Evolutionary conservation across 2,888 invertebrate species (phyloP), one percentile per base, ranked within the genome.

Genomic region (Coleophora deauratella): DNA sequence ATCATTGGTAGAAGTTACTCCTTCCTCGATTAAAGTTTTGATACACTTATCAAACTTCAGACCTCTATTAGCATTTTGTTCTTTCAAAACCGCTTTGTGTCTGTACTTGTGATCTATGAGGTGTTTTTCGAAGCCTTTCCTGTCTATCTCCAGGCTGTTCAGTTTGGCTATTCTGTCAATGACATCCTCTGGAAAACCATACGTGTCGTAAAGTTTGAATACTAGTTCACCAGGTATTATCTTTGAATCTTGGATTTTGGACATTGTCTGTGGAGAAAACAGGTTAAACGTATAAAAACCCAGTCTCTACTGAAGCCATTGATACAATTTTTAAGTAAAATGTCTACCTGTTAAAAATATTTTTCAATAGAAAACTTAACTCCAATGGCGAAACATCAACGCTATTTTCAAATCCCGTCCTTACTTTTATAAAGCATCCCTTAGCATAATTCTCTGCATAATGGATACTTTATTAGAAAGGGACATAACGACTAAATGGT

Each of bases 131-230:
- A 93, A 92, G 4, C 77, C 86, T 27, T 76, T 61, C 38, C 81
- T 72, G 70, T 94, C 90, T 51, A 93, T 88, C 21, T 75, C 61
- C 41, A 93, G 64, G 36, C 89, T 87, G 58, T 94, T 89, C 4
- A 90, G 62, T 38, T 84, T 65, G 0, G 93, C 91, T 37, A 96
- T 70, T 54, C 90, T 88, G 27, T 87, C 71, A 42, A 95, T 92
- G 4, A 89, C 68, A 35, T 92, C 91, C 54, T 90, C 87, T 60
- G 90, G 91, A 41, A 96, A 86, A 31, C 96, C 96, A 66, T 91
- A 91, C 0, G 93, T 92, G 62, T 94, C 93, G 52, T 92, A 93
- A 12, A 96, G 66, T 70, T 91, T 92, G 62, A 91, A 93, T 0
- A 93, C 90, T 40, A 92, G 67, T 40, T 90, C 86, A 0, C 90